phyloP scores from a whole-genome alignment of 2,888 invertebrate species.

The Hypomecis atomaria region DNA sequence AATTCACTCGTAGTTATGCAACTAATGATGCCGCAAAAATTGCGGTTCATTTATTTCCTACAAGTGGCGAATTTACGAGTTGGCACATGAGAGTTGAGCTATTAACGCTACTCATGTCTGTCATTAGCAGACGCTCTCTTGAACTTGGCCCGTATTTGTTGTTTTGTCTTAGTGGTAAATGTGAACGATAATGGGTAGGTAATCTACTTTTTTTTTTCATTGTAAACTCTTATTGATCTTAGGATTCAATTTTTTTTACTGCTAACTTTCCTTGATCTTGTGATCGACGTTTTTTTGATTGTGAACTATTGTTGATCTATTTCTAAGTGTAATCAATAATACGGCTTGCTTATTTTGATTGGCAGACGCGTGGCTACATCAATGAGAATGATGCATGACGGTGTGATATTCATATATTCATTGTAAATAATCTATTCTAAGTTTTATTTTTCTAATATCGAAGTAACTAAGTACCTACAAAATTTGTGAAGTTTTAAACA shows the following conservation, averaged over 20 bases:
- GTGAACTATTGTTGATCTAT: too few relatives aligned
- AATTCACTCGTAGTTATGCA: slow-evolving; percentile 32
- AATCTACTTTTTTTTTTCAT: slow-evolving; percentile 14
- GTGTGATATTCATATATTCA: too few relatives aligned
- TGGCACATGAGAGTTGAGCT: slow-evolving; percentile 41
- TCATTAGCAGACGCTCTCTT: slow-evolving; percentile 40
- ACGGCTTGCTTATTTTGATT: too few relatives aligned
- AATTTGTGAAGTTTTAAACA: too few relatives aligned
- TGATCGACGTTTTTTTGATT: too few relatives aligned
- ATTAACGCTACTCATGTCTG: slow-evolving; percentile 40
- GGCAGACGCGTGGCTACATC: too few relatives aligned
- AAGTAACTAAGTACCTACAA: too few relatives aligned
- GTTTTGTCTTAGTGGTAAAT: slow-evolving; percentile 24
- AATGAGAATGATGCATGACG: too few relatives aligned
- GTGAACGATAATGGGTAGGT: slow-evolving; percentile 7
- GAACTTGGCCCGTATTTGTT: slow-evolving; percentile 44
- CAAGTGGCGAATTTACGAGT: slow-evolving; percentile 42
- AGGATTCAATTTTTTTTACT: not conserved
- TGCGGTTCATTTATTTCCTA: slow-evolving; percentile 37
- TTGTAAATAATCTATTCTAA: too few relatives aligned
- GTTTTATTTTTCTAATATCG: too few relatives aligned
- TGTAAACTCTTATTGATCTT: not conserved
- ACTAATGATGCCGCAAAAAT: slow-evolving; percentile 40
- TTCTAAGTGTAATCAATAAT: too few relatives aligned
- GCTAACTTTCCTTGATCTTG: too few relatives aligned